These are phyloP conservation scores for Cyprinella venusta DNA, from an alignment of 2,797 vertebrate species.

Conservation along the genomic window DNA sequence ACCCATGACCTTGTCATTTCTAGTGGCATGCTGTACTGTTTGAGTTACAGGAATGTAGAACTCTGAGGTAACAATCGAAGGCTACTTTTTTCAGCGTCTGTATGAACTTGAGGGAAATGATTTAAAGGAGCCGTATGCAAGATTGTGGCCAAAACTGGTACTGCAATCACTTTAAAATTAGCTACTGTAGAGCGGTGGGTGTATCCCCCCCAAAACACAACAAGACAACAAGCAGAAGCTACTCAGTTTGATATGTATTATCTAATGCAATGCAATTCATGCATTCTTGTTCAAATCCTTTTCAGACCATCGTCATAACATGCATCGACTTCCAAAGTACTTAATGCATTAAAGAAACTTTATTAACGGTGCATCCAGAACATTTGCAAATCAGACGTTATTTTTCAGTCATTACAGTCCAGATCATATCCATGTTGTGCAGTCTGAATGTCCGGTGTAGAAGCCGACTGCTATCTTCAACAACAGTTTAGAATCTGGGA, in stretches of 20 bases:
- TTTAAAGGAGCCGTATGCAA: too few species aligned
- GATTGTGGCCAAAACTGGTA: too few species aligned
- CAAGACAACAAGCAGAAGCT: not conserved
- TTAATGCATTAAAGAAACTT: not conserved
- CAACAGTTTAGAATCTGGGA: slow-evolving; percentile 37
- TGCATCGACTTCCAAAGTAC: not conserved
- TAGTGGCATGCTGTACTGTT: not conserved
- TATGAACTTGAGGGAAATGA: not conserved
- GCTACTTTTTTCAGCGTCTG: not conserved
- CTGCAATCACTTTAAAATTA: too few species aligned
- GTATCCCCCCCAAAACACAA: too few species aligned
- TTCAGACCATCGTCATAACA: not conserved
- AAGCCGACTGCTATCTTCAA: slow-evolving; percentile 32
- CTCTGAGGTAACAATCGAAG: not conserved
- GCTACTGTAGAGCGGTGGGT: too few species aligned
- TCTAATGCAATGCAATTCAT: not conserved
- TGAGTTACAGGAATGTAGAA: not conserved
- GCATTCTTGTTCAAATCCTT: not conserved
- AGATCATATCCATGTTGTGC: slow-evolving; percentile 10
- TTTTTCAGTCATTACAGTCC: not conserved
- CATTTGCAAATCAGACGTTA: not conserved
- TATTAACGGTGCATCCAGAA: not conserved
- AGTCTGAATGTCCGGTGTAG: not conserved
- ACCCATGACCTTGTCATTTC: slow-evolving; percentile 3
- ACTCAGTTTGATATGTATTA: not conserved